Conservation (phyloP, 2,113 vertebrate genomes). For the Muscicapa adusta region DNA sequence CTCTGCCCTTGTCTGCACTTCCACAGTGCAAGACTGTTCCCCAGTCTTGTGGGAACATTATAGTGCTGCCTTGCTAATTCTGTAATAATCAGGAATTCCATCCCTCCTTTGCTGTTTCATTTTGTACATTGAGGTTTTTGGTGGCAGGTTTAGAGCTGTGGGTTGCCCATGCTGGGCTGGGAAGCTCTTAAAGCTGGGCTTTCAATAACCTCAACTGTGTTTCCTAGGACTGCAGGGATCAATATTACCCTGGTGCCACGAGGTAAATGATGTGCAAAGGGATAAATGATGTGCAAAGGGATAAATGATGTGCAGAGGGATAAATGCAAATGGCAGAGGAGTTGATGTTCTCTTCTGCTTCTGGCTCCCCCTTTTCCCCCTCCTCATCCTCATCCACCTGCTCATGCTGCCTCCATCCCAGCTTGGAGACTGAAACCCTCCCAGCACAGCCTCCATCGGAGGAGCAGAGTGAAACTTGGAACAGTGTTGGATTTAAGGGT, state of each 20-base stretch:
- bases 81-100: neutral
- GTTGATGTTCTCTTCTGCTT: neutral
- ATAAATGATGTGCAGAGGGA: neutral
- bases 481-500: neutral
- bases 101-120: neutral
- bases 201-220: neutral
- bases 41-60: neutral
- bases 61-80: neutral
- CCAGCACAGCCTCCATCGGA: accelerated
- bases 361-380: neutral
- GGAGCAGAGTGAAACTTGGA: accelerated
- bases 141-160: neutral
- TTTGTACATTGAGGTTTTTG: neutral
- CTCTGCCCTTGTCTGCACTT: neutral
- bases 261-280: neutral
- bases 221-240: neutral
- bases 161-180: neutral
- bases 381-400: neutral
- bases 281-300: neutral
- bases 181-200: neutral
- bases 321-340: neutral
- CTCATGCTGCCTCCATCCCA: neutral
- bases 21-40: too few species aligned
- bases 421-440: neutral
- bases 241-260: neutral